Percentiles rank a stretch among this genome's conserved stretches.
phyloP scores from a whole-genome alignment of 2,888 invertebrate genomes.

The Dromius quadrimaculatus region DNA sequence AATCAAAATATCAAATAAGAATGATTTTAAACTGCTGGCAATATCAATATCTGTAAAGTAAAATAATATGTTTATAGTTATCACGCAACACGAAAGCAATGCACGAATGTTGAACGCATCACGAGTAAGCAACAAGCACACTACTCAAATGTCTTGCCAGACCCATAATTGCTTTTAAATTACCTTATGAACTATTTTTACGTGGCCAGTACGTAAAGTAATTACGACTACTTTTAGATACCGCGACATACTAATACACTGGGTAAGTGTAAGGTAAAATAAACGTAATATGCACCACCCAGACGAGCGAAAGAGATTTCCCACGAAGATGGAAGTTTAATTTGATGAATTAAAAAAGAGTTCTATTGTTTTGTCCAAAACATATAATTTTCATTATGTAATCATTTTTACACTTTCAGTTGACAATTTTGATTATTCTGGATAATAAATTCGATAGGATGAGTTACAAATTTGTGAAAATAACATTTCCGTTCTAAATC shows the following conservation, averaged over 20 bases:
- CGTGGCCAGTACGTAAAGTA: slow-evolving; percentile 45
- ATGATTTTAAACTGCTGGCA: not conserved
- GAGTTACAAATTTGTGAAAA: too few relatives aligned
- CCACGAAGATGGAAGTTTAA: slow-evolving; percentile 23
- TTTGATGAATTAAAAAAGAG: slow-evolving; percentile 1
- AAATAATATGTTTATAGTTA: slow-evolving; percentile 16
- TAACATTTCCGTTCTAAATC: too few relatives aligned
- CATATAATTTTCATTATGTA: not conserved
- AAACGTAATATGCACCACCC: slow-evolving; percentile 39
- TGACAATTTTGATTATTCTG: not conserved
- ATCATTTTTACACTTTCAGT: slow-evolving; percentile 3
- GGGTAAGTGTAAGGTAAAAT: slow-evolving; percentile 6
- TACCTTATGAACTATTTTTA: slow-evolving; percentile 50
- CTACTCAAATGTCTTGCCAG: slow-evolving; percentile 25
- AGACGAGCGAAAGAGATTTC: slow-evolving; percentile 13
- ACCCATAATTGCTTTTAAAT: slow-evolving; percentile 49
- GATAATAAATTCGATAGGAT: too few relatives aligned
- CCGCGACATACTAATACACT: slow-evolving; percentile 39
- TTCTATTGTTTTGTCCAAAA: slow-evolving; percentile 6
- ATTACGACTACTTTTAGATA: slow-evolving; percentile 43
- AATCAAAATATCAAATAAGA: slow-evolving; percentile 4
- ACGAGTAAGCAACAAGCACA: slow-evolving; percentile 12
- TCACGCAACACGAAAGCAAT: slow-evolving; percentile 24
- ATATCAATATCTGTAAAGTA: slow-evolving; percentile 20
- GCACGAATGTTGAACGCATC: slow-evolving; percentile 23